Evolutionary conservation across 2,113 vertebrate species (phyloP), one percentile per base, ranked within the genome.

Genomic region (Etheostoma cragini): DNA sequence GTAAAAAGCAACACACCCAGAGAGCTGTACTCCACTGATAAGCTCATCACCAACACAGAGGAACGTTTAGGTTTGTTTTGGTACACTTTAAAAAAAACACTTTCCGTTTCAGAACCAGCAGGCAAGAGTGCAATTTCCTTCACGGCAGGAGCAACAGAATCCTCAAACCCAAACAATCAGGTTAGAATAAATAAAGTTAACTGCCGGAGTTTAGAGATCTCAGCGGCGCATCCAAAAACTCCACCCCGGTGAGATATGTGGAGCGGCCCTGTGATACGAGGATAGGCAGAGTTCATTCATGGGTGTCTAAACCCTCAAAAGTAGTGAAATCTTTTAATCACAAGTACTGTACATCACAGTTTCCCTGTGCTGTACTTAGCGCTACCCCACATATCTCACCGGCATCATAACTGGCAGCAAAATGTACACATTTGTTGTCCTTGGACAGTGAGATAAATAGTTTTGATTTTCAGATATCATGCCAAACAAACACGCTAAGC

Each of bases 81-180:
- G 84, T 80, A 54, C 56, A 72, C 24, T 89, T 92, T 70, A 64
- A 56, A 73, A 88, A 90, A 90, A 81, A 22, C 47, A 60, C 85
- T 88, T 92, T 92, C 86, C 57, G 13, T 90, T 88, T 90, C 78
- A 70, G 76, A 85, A 91, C 57, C 78, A 78, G 79, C 60, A 78
- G 78, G 80, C 80, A 78, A 76, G 75, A 79, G 78, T 91, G 87
- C 80, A 83, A 89, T 91, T 93, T 93, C 93, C 92, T 83, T 86
- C 61, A 46, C 58, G 52, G 85, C 71, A 76, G 65, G 58, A 83
- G 85, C 78, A 84, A 88, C 86, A 81, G 82, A 92, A 90, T 89
- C 79, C 65, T 26, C 65, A 89, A 93, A 94, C 86, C 88, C 91
- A 93, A 93, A 93, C 89, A 93, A 87, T 88, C 82, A 86, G 61